Evolutionary conservation across 1,140 invertebrate genomes (phyloP).

Genomic region (Wasmannia auropunctata): DNA sequence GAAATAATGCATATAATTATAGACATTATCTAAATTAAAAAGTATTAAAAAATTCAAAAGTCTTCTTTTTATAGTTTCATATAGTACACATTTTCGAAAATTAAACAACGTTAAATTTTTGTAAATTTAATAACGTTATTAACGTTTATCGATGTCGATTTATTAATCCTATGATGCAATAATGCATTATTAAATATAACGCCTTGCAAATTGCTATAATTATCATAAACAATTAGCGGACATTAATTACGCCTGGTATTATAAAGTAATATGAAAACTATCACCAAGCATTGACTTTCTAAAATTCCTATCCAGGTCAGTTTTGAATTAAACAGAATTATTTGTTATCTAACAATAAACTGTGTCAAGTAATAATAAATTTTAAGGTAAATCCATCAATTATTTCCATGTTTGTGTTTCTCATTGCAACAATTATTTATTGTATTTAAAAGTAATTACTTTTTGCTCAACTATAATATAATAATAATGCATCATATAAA

Average conservation of each 20-base stretch:
- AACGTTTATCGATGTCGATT: neutral
- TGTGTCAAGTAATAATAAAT: slow-evolving; percentile 1
- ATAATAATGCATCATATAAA: slow-evolving; percentile 3
- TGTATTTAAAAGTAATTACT: slow-evolving; percentile 23
- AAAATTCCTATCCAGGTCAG: neutral
- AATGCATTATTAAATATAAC: slow-evolving; percentile 33
- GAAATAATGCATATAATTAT: neutral
- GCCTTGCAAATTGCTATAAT: slow-evolving; percentile 38
- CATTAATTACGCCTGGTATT: slow-evolving; percentile 12
- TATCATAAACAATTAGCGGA: slow-evolving; percentile 13
- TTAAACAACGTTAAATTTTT: slow-evolving; percentile 17
- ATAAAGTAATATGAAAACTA: slow-evolving; percentile 26
- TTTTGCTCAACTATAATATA: neutral
- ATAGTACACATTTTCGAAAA: neutral
- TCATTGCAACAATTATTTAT: neutral
- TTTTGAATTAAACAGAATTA: slow-evolving; percentile 14
- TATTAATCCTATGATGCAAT: slow-evolving; percentile 33
- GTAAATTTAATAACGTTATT: slow-evolving; percentile 5
- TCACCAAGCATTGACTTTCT: slow-evolving; percentile 4
- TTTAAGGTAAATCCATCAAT: slow-evolving; percentile 18
- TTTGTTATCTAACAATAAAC: neutral
- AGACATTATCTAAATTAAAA: neutral
- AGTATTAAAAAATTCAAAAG: neutral
- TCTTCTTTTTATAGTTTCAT: neutral
- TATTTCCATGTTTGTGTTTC: slow-evolving; percentile 6